Conservation (phyloP, 2,888 invertebrate genomes). For the Ryuthela nishihirai region DNA sequence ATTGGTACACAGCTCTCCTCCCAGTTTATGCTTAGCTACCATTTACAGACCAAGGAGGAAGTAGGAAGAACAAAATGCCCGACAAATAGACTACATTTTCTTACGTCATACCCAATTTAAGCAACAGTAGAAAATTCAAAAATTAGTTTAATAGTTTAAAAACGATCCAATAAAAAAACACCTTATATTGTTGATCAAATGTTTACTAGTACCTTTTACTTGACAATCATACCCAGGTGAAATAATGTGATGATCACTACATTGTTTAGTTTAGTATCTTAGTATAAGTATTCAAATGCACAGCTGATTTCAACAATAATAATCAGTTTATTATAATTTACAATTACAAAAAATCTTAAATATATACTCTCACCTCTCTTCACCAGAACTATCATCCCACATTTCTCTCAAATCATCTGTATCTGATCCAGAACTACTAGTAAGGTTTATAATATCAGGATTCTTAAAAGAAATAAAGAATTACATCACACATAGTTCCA, state of each 20-base stretch:
- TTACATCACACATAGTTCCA: no score
- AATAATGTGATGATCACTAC: no score
- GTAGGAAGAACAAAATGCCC: no score
- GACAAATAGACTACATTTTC: no score
- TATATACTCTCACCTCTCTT: conserved; percentile 14
- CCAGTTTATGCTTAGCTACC: no score
- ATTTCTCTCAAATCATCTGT: conserved; percentile 32
- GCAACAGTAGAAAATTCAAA: no score
- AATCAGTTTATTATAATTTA: background rate
- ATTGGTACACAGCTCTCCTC: no score
- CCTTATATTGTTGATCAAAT: no score
- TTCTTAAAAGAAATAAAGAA: conserved; percentile 16
- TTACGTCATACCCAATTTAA: no score
- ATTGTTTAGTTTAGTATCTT: background rate
- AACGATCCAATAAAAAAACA: no score
- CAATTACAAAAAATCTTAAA: background rate
- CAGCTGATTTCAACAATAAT: background rate
- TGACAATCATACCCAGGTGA: background rate
- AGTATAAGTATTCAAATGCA: background rate
- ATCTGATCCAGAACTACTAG: conserved; percentile 29
- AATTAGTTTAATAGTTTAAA: no score
- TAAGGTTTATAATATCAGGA: conserved; percentile 37
- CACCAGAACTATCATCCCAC: conserved; percentile 15
- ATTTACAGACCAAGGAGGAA: no score
- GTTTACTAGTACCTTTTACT: background rate